A percentile compares a stretch with the other conserved stretches of the same genome.
Evolutionary conservation across 2,888 invertebrate genomes (phyloP).

Genomic region (Linnaemya vulpina): DNA sequence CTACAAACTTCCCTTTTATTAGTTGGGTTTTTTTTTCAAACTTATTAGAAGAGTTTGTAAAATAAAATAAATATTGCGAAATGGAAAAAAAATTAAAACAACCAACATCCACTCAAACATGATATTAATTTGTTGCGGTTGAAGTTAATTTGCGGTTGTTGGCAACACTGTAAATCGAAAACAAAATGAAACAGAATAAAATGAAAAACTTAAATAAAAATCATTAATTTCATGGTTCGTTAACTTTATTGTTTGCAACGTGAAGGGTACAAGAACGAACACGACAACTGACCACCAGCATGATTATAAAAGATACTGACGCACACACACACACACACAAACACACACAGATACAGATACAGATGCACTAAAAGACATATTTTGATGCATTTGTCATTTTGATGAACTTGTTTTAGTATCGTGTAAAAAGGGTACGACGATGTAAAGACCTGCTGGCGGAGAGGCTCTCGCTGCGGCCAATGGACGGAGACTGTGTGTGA

Average conservation of each 20-base stretch:
- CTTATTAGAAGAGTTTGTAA: slow-evolving; percentile 18
- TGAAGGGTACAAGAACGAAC: slow-evolving; percentile 15
- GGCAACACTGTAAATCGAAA: slow-evolving; percentile 48
- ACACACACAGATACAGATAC: too few species aligned
- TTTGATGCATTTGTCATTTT: slow-evolving; percentile 60
- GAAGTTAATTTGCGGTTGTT: slow-evolving; percentile 55
- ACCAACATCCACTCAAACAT: slow-evolving; percentile 16
- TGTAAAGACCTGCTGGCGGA: background rate
- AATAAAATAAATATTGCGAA: slow-evolving; percentile 3
- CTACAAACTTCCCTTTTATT: slow-evolving; percentile 9
- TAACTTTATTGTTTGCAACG: slow-evolving; percentile 61
- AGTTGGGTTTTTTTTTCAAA: background rate
- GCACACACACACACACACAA: slow-evolving; percentile 44
- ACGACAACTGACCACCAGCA: slow-evolving; percentile 50
- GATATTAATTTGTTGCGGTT: slow-evolving; percentile 59
- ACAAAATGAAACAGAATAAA: slow-evolving; percentile 18
- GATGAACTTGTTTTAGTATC: slow-evolving; percentile 54
- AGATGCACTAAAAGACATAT: too few species aligned
- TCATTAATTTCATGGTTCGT: slow-evolving; percentile 70
- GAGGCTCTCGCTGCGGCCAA: background rate
- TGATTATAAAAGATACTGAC: slow-evolving; percentile 48
- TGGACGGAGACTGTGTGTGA: background rate
- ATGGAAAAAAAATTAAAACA: background rate
- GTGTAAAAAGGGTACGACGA: background rate
- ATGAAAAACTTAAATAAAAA: slow-evolving; percentile 40